Evolutionary conservation across 1,140 invertebrate genomes (phyloP).

Genomic region (Chionoecetes opilio): DNA sequence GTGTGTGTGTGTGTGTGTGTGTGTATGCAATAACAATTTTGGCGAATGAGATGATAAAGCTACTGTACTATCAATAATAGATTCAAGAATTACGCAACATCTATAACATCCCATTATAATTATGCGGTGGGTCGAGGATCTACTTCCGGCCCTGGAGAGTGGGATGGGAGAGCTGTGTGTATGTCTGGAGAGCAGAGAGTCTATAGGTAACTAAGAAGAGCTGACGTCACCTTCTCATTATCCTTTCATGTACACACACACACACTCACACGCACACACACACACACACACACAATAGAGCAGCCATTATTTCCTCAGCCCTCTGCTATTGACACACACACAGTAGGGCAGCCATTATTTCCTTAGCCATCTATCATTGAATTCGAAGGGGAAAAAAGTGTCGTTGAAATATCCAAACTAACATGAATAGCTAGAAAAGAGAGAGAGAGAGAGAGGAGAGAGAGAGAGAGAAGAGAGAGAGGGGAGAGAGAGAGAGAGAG

Average conservation of each 20-base stretch:
- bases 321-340: too few relatives aligned
- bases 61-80: too few relatives aligned
- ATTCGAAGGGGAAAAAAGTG: not conserved
- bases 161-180: not conserved
- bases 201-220: not conserved
- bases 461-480: not conserved
- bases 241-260: not conserved
- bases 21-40: too few relatives aligned
- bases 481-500: not conserved
- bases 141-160: not conserved
- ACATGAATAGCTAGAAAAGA: not conserved
- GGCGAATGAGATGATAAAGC: too few relatives aligned
- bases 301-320: too few relatives aligned
- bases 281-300: not conserved
- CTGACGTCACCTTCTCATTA: not conserved
- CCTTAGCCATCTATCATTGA: not conserved
- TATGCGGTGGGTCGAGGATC: not conserved
- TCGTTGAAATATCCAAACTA: not conserved
- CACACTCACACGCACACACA: slow-evolving; percentile 25
- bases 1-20: too few relatives aligned
- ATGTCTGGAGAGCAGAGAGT: not conserved
- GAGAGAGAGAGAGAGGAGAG: not conserved
- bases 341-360: not conserved
- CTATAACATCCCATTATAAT: not conserved
- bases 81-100: not conserved